Evolutionary conservation across 2,888 invertebrate species (phyloP), one percentile per base, ranked within the genome.

Genomic region (Pyrgus malvae): DNA sequence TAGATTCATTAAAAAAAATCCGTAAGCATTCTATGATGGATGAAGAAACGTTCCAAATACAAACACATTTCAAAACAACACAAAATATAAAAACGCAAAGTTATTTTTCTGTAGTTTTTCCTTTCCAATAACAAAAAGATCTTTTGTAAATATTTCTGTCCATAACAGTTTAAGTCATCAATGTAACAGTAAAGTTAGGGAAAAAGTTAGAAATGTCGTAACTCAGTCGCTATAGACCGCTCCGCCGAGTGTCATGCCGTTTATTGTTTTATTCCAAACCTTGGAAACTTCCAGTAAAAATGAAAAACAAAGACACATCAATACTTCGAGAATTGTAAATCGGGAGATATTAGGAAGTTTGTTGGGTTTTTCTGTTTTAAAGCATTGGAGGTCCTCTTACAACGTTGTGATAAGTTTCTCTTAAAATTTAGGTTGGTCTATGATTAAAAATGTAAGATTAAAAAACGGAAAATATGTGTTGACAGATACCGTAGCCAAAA

Each of bases 181-280:
- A 29, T 29, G 29, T 29, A 2, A n/a, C 29, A 29, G 29, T 11
- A 29, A 8, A 27, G 27, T 27, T 9, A 27, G 1, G 1, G 12
- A 7, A 33, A 33, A 33, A 2, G 7, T 6, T 12, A 12, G 12
- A 12, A 12, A 6, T 11, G 12, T 12, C n/a, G 9, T 12, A 33
- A 33, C 33, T 16, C 35, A n/a, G 14, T n/a, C 7, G 14, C 16
- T 12, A 46, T 16, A 48, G 16, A 31, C 29, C 3, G 14, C 23
- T 16, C 49, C 33, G 33, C 35, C 9, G 50, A 51, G 51, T 44
- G 44, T 19, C 27, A 21, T 37, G 11, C 33, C 37, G 37, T 51
- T 51, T 51, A 51, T 51, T 51, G 51, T 51, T 51, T 44, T 51
- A 51, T 44, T 44, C 44, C 6, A 37, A 51, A 51, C 51, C 44